A percentile compares a stretch with the other conserved stretches of the same genome.
phyloP scores from a whole-genome alignment of 2,113 vertebrate genomes.

The Hylia prasina region DNA sequence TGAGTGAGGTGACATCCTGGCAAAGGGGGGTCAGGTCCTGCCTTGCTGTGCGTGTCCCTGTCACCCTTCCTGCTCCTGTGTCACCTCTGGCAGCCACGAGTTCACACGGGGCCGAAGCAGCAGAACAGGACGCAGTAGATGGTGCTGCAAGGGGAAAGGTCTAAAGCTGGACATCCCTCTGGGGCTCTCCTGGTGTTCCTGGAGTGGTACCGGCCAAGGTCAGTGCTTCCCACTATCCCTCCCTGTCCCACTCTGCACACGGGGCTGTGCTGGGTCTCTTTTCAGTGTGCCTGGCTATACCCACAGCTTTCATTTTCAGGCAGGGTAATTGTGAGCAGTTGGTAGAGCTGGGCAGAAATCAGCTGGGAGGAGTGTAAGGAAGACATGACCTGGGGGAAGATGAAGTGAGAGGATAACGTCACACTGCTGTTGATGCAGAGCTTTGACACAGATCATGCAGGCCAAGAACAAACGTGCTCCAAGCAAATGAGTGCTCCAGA shows the following conservation, averaged over 20 bases:
- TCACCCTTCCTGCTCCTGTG: accelerated
- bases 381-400: background rate
- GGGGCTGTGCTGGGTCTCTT: background rate
- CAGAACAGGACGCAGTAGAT: accelerated
- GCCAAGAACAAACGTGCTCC: background rate
- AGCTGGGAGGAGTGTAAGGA: background rate
- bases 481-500: background rate
- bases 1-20: accelerated
- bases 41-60: accelerated
- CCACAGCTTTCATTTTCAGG: background rate
- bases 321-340: background rate
- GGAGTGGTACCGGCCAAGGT: background rate
- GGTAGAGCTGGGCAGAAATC: background rate
- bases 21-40: background rate
- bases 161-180: background rate
- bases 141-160: background rate
- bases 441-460: background rate
- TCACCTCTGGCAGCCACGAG: accelerated
- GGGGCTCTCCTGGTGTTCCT: background rate
- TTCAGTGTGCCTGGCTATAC: background rate
- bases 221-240: background rate
- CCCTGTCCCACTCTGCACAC: background rate
- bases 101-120: background rate
- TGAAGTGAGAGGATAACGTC: background rate
- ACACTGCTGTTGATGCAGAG: background rate